phyloP scores from a whole-genome alignment of 2,888 invertebrate genomes.

The Rhingia campestris region DNA sequence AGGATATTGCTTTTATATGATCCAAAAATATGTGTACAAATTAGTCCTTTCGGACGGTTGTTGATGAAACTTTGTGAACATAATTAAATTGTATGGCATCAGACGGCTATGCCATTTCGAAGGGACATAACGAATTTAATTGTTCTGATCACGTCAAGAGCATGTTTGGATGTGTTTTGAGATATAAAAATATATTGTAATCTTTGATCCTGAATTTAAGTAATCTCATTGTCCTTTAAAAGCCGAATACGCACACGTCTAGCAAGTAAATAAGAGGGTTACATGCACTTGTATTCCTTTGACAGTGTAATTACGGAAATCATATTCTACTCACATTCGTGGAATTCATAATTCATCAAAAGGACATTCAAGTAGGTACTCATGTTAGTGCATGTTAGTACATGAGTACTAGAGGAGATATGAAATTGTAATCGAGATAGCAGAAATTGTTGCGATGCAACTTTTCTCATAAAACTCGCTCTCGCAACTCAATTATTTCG shows the following conservation, averaged over 20 bases:
- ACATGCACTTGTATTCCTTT: too few relatives aligned
- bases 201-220: not conserved
- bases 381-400: too few relatives aligned
- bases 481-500: constrained; percentile 18
- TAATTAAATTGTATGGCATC: too few relatives aligned
- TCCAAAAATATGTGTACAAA: not conserved
- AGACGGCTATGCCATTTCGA: too few relatives aligned
- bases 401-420: not conserved
- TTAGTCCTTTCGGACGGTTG: not conserved
- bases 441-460: constrained; percentile 9
- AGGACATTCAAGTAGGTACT: not conserved
- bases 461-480: constrained; percentile 54
- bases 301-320: too few relatives aligned
- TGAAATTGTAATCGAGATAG: not conserved
- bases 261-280: too few relatives aligned
- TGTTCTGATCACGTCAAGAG: too few relatives aligned
- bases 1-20: constrained; percentile 21
- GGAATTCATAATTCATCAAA: constrained; percentile 20
- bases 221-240: constrained; percentile 12
- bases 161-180: too few relatives aligned
- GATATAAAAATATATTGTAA: too few relatives aligned
- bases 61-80: not conserved
- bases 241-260: not conserved
- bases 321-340: not conserved
- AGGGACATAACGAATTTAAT: too few relatives aligned